Evolutionary conservation across 2,888 invertebrate genomes (phyloP).

Genomic region (Lamproptera curius): DNA sequence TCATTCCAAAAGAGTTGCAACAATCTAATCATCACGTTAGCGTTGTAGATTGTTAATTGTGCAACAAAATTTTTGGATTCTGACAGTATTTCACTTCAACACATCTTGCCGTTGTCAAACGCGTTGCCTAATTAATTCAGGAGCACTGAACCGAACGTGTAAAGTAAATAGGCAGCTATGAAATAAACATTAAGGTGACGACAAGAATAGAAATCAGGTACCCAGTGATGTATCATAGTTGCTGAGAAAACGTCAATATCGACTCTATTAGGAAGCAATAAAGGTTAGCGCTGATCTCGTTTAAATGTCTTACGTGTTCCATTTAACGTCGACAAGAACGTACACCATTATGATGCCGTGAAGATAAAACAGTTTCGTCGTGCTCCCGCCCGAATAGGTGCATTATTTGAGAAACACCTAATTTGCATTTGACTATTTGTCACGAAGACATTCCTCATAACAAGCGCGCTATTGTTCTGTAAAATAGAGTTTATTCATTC

Average conservation of each 20-base stretch:
- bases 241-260: constrained; percentile 1
- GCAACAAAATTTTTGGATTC: too few relatives aligned
- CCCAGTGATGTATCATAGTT: constrained; percentile 10
- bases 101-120: too few relatives aligned
- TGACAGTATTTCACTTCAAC: too few relatives aligned
- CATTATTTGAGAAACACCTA: constrained; percentile 5
- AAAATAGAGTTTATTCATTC: neutral
- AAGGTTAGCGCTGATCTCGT: neutral
- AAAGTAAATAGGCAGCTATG: constrained; percentile 31
- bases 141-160: constrained; percentile 26
- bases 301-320: constrained; percentile 13
- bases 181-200: constrained; percentile 29
- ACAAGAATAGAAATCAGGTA: constrained; percentile 28
- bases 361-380: constrained; percentile 13
- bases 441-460: constrained; percentile 24
- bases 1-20: neutral
- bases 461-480: constrained; percentile 30
- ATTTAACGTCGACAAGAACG: constrained; percentile 11
- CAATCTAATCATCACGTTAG: constrained; percentile 7
- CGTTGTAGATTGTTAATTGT: neutral
- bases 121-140: constrained; percentile 15
- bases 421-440: constrained; percentile 20
- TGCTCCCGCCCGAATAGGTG: constrained; percentile 7
- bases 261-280: neutral
- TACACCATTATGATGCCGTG: constrained; percentile 9